phyloP scores from a whole-genome alignment of 2,113 vertebrate species.

The Rattus rattus region DNA sequence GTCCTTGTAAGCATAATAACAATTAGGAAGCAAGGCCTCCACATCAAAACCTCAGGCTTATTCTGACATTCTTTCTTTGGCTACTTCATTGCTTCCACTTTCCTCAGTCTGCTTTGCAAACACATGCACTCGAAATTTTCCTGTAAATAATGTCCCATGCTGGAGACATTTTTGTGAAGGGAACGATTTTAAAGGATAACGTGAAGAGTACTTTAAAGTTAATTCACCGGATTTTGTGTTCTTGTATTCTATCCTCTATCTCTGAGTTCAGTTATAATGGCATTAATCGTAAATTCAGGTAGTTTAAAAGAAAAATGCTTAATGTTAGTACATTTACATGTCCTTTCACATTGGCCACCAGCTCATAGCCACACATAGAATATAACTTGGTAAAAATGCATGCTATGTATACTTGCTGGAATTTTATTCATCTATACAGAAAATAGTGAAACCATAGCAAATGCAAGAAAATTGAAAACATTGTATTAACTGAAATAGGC shows the following conservation, averaged over 20 bases:
- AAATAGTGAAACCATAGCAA: neutral
- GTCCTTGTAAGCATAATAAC: conserved; percentile 90
- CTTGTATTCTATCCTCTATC: conserved; percentile 21
- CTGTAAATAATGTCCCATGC: conserved; percentile 69
- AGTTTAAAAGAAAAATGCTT: conserved; percentile 57
- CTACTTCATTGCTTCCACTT: conserved; percentile 86
- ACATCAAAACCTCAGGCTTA: conserved; percentile 81
- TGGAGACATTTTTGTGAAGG: conserved; percentile 54
- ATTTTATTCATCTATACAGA: neutral
- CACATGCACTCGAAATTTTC: conserved; percentile 75
- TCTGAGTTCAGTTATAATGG: conserved; percentile 57
- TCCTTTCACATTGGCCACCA: neutral
- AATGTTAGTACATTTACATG: conserved; percentile 17
- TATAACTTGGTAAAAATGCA: neutral
- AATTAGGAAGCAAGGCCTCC: conserved; percentile 89
- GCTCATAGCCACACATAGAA: neutral
- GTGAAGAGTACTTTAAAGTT: conserved; percentile 70
- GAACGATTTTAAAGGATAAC: conserved; percentile 46
- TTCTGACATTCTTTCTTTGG: conserved; percentile 83
- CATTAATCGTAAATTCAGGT: conserved; percentile 34
- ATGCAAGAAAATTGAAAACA: neutral
- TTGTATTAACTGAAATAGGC: neutral
- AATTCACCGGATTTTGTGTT: conserved; percentile 41
- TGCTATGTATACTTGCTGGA: neutral
- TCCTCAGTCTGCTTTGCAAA: conserved; percentile 82